Evolutionary conservation across 2,797 vertebrate species (phyloP).

Genomic region (Channa striata): DNA sequence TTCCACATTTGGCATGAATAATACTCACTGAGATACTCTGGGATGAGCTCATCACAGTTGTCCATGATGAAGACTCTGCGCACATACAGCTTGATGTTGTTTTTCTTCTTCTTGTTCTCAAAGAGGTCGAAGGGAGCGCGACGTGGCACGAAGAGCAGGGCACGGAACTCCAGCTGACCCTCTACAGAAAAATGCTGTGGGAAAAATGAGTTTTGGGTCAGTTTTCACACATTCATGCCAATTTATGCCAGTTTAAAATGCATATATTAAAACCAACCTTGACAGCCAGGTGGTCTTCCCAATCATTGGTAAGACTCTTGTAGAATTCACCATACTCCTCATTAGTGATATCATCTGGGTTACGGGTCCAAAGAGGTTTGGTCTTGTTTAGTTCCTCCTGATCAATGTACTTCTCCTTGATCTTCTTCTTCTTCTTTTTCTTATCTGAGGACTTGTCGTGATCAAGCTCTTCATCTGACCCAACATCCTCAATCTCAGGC

Average conservation of each 20-base stretch:
- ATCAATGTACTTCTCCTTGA: slow-evolving; percentile 88
- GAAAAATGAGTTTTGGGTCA: too few species aligned
- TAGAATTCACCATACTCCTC: slow-evolving; percentile 96
- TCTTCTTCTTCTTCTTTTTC: slow-evolving; percentile 94
- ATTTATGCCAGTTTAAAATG: slow-evolving; percentile 47
- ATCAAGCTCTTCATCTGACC: slow-evolving; percentile 89
- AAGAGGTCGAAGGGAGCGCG: slow-evolving; percentile 93
- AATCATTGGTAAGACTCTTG: slow-evolving; percentile 96
- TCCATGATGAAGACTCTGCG: slow-evolving; percentile 98
- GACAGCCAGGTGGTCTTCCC: slow-evolving; percentile 97
- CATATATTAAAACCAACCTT: slow-evolving; percentile 79
- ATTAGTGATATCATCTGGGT: slow-evolving; percentile 94
- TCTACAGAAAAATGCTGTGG: slow-evolving; percentile 86
- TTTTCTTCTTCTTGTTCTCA: slow-evolving; percentile 94
- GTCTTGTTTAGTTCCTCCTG: slow-evolving; percentile 94
- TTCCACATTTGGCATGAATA: not conserved
- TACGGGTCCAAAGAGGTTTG: slow-evolving; percentile 97
- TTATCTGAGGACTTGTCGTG: slow-evolving; percentile 90
- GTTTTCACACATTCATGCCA: not conserved
- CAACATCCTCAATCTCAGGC: slow-evolving; percentile 87
- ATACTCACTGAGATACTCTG: slow-evolving; percentile 95
- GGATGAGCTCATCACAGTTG: slow-evolving; percentile 97
- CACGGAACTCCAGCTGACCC: slow-evolving; percentile 93
- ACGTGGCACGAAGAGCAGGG: slow-evolving; percentile 91
- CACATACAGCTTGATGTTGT: slow-evolving; percentile 96